A percentile compares a stretch with the other conserved stretches of the same genome.
Conservation (phyloP, 2,888 invertebrate genomes). For the Taenaris catops region DNA sequence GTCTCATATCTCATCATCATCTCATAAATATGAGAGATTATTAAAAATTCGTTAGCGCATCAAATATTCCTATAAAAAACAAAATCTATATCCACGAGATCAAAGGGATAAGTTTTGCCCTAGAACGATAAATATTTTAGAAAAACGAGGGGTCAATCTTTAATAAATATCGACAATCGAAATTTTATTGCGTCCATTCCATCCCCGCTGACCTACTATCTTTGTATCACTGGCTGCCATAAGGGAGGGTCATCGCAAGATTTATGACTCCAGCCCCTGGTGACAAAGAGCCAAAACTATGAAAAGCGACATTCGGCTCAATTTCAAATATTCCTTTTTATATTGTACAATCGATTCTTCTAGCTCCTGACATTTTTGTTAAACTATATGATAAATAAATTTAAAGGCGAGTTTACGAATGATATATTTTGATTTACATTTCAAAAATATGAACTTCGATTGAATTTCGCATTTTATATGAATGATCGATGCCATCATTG, state of each 20-base stretch:
- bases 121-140: conserved; percentile 29
- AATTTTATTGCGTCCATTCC: conserved; percentile 54
- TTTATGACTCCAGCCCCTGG: conserved; percentile 51
- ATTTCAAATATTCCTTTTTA: conserved; percentile 28
- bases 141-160: conserved; percentile 34
- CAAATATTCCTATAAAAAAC: conserved; percentile 9
- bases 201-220: conserved; percentile 53
- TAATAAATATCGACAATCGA: conserved; percentile 47
- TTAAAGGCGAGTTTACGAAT: too few species aligned
- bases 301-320: conserved; percentile 43
- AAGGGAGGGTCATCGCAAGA: conserved; percentile 57
- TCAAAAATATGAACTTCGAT: too few species aligned
- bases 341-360: conserved; percentile 20
- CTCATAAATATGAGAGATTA: too few species aligned
- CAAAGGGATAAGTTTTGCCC: conserved; percentile 23
- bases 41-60: too few species aligned
- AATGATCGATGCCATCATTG: too few species aligned
- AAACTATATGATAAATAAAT: too few species aligned
- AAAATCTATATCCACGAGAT: conserved; percentile 8
- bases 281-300: conserved; percentile 52
- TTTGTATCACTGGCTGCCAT: conserved; percentile 43
- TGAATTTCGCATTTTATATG: too few species aligned
- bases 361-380: conserved; percentile 19
- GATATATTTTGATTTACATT: too few species aligned
- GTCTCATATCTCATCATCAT: too few species aligned